Base-by-base conservation (phyloP, 2,113 vertebrate genomes). In the Ascaphus truei region DNA sequence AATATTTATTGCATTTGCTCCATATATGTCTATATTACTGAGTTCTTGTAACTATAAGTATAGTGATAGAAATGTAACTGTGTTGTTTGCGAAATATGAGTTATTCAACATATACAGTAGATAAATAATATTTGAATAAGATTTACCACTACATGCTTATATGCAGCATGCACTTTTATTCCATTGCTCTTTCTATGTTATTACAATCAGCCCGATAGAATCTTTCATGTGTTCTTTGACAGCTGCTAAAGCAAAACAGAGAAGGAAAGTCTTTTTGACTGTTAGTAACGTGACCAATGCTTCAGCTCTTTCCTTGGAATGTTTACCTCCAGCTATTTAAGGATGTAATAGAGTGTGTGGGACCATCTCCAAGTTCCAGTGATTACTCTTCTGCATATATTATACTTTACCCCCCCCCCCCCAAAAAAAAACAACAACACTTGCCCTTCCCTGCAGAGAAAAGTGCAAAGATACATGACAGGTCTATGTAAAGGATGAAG, bases 401-500 rank as follows among this genome's bases (percentile, higher is more conserved):
- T 68, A 68, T n/a, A 68, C n/a, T 18, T 41, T 61, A 41, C 8
- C 56, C n/a, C n/a, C n/a, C n/a, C n/a, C n/a, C n/a, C n/a, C n/a
- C n/a, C 45, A 20, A 60, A 69, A 67, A 53, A 37, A 65, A 63
- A 47, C 3, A 47, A 25, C 9, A 51, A 45, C 25, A 41, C 66
- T 59, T 26, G 12, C 27, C 15, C 55, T 48, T 68, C 66, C 65
- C 67, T 51, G 41, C 57, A 61, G 67, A 61, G 56, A 71, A 37
- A 59, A 39, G 7, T 50, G 55, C 66, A 47, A 60, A 69, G 66
- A 71, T 61, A 71, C 67, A 71, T 71, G 67, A 71, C 67, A 71
- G 67, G 55, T 41, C 52, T 71, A 51, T 61, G 67, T 60, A 57
- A 59, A 59, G 45, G 57, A 71, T 71, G 56, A 71, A 71, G 55